Base-by-base conservation (phyloP, 2,888 invertebrate genomes). In the Cepaea hortensis region DNA sequence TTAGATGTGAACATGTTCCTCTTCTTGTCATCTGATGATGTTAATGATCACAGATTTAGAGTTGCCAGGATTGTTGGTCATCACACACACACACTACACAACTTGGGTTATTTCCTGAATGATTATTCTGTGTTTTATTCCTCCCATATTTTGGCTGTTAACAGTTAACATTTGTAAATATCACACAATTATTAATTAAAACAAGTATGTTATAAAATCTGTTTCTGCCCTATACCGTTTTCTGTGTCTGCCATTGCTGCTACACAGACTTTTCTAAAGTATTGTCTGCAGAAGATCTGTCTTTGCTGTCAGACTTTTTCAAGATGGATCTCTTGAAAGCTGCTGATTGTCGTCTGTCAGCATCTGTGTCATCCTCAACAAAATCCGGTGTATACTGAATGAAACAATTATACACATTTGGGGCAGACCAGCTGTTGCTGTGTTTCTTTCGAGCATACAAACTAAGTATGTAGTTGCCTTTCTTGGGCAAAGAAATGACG, bases 401-500 rank as follows among this genome's bases (percentile, higher is more conserved):
- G 46, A 93, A 91, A 89, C 93, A 94, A 87, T 94, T 93, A 89
- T 91, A 94, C 18, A 94, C 93, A 88, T 93, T 93, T 23, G 91
- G 89, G 88, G 93, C 92, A 65, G 90, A 90, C n/a, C 88, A 90
- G 77, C 92, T 91, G 20, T 92, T 90, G 11, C 92, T 91, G 68
- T 92, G 90, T 46, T 90, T 90, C 48, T 90, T 90, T 13, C 93
- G 89, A n/a, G 93, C 94, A 86, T 93, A 94, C 23, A 94, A 87
- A 77, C 92, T 92, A 84, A 94, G 88, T 91, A 94, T 90, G 89
- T 93, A 94, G 88, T 93, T 93, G 35, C 94, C 94, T 35, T 92
- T 91, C 73, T 92, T 91, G 0, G 91, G 91, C 50, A 93, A 89
- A 18, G 89, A 90, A 15, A 92, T 87, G 50, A 86, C 83, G 87